These are phyloP conservation scores for Brachypodius melanocephalos DNA, from an alignment of 2,113 vertebrate species.

Conservation along the genomic window DNA sequence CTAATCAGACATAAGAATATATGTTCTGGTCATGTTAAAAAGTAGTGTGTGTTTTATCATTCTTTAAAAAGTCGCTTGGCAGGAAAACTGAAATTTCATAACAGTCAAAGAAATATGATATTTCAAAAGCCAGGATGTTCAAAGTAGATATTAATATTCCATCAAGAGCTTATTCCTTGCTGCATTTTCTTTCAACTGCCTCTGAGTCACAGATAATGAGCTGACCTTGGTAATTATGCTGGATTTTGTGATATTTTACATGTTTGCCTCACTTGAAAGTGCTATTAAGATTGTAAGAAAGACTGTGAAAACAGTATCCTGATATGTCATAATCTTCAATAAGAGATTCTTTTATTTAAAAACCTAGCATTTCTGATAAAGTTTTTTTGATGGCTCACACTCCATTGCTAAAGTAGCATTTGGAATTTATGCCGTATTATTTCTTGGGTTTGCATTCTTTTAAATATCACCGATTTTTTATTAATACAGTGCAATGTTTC, in stretches of 20 bases:
- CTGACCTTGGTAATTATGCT: constrained; percentile 38
- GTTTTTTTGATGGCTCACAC: neutral
- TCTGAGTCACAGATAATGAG: constrained; percentile 54
- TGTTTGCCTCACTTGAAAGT: constrained; percentile 25
- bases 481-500: neutral
- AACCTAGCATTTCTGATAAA: neutral
- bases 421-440: neutral
- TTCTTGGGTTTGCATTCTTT: neutral
- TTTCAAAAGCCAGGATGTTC: constrained; percentile 18
- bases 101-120: neutral
- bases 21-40: neutral
- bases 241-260: constrained; percentile 38
- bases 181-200: constrained; percentile 32
- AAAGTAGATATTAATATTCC: constrained; percentile 41
- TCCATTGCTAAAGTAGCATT: neutral
- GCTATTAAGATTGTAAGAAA: neutral
- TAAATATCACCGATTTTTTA: neutral
- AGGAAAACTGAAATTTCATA: neutral
- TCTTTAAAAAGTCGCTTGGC: neutral
- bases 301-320: neutral
- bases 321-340: neutral
- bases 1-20: neutral
- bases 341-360: neutral
- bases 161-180: neutral
- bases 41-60: neutral